phyloP scores from a whole-genome alignment of 2,797 vertebrate genomes.

The Lepilemur septentrionalis region DNA sequence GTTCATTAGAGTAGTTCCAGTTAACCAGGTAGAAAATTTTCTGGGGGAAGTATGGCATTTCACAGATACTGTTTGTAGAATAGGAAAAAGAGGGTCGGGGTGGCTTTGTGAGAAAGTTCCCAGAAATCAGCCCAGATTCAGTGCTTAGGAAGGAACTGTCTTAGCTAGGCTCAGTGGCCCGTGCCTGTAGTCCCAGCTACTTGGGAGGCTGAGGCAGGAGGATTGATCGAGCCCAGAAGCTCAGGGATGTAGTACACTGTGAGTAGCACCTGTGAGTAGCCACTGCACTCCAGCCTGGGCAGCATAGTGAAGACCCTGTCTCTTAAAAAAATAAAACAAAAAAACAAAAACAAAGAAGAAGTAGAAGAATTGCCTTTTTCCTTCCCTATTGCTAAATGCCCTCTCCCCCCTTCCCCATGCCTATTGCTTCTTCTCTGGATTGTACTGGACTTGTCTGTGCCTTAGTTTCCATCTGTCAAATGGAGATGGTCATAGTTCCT shows the following conservation, averaged over 20 bases:
- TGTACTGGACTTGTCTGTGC: neutral
- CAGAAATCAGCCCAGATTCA: neutral
- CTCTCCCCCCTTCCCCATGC: neutral
- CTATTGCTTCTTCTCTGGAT: neutral
- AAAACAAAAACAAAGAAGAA: neutral
- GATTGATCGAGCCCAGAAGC: neutral
- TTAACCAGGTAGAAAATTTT: neutral
- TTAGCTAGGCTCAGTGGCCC: neutral
- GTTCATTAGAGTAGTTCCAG: neutral
- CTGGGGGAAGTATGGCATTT: neutral
- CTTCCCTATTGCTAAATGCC: neutral
- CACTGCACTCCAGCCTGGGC: neutral
- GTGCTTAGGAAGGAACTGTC: neutral
- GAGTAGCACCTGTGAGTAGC: neutral
- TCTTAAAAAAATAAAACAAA: neutral
- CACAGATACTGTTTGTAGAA: neutral
- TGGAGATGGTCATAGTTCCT: neutral
- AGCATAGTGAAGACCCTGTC: neutral
- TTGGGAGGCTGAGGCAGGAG: neutral
- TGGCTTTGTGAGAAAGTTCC: neutral
- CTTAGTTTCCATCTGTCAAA: slow-evolving; percentile 13
- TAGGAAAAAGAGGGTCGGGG: neutral
- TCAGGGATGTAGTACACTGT: neutral
- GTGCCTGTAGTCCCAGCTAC: neutral
- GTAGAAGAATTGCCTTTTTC: neutral